phyloP scores from a whole-genome alignment of 2,113 vertebrate species.

The Pithys albifrons region DNA sequence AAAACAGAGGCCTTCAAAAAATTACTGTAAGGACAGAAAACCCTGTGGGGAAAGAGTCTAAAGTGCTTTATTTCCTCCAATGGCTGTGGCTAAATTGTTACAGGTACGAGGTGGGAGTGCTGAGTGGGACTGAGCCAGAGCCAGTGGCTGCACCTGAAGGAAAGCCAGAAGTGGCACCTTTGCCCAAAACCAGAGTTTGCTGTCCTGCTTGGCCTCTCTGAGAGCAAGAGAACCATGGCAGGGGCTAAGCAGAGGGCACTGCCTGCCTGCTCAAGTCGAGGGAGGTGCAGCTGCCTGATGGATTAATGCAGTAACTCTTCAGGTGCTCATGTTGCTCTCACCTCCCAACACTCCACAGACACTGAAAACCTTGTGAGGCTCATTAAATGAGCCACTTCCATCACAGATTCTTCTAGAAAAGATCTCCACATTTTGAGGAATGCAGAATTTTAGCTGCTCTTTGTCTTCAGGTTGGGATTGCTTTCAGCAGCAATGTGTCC shows the following conservation, averaged over 20 bases:
- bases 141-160: not conserved
- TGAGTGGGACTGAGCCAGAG: not conserved
- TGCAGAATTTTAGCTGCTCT: not conserved
- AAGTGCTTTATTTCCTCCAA: not conserved
- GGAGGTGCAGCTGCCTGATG: not conserved
- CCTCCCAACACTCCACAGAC: not conserved
- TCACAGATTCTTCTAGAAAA: not conserved
- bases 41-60: not conserved
- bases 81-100: not conserved
- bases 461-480: not conserved
- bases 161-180: not conserved
- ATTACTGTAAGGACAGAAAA: not conserved
- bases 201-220: not conserved
- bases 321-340: not conserved
- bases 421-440: not conserved
- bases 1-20: slow-evolving; percentile 3
- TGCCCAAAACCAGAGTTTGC: not conserved
- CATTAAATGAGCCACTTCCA: not conserved
- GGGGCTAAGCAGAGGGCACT: not conserved
- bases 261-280: not conserved
- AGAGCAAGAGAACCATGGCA: not conserved
- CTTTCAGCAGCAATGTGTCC: not conserved
- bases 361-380: not conserved
- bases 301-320: not conserved
- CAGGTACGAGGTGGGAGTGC: not conserved